Evolutionary conservation across 2,113 vertebrate species (phyloP), one percentile per base, ranked within the genome.

Genomic region (Bufo gargarizans): DNA sequence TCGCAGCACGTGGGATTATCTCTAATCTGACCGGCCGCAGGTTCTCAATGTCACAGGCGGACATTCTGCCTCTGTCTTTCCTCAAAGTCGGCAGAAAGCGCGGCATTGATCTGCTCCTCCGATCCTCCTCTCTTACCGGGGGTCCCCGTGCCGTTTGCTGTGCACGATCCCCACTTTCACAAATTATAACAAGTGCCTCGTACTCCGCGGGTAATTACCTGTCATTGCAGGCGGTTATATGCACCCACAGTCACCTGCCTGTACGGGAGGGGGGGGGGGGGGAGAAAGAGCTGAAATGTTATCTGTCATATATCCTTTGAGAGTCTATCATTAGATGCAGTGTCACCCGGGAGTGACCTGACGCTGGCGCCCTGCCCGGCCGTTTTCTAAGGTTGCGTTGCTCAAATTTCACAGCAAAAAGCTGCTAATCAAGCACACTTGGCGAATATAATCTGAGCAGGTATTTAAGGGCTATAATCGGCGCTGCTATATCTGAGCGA

Each of bases 331-430:
- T 88, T 88, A 88, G 86, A 45, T 53, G 2, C 55, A 61, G 55
- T 82, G 86, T 82, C 86, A 88, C 86, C 78, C 50, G 6, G 86
- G 10, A 10, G 78, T 82, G 86, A 88, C 86, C 86, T 82, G 61
- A 71, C 65, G 56, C 78, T 88, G 86, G 86, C 65, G 49, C 49
- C 13, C 13, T 14, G 78, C 86, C 86, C 55, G 33, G 67, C 43
- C 53, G 47, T 82, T 82, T 82, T 69, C 86, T 82, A 82, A 82
- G 78, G 78, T 88, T 72, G 79, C 47, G 55, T 74, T 71, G 53
- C 77, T 88, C 77, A 82, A 47, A 88, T 88, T 82, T 82, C 86
- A 88, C 8, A 43, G 86, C 33, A 72, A 59, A 74, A 59, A 71
- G 43, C 86, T 67, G 76, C 85, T 74, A 72, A 47, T 56, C 33